Percentiles rank a stretch among this genome's conserved stretches.
Conservation (phyloP, 2,113 vertebrate genomes). For the Mormyrus lacerda region DNA sequence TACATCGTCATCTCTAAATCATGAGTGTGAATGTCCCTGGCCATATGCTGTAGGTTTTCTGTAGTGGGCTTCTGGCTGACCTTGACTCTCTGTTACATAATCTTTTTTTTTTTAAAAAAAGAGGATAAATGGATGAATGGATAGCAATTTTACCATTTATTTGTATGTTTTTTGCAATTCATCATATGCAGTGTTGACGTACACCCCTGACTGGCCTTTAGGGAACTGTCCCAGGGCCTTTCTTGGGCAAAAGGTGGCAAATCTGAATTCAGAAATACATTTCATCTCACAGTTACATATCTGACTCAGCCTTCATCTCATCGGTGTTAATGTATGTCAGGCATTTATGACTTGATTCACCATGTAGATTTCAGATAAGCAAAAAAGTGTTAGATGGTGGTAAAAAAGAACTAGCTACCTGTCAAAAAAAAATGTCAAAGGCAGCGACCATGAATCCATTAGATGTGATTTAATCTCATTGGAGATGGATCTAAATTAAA, state of each 20-base stretch:
- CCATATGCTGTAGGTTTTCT: background rate
- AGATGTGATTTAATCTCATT: slow-evolving; percentile 29
- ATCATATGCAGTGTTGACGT: background rate
- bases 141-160: background rate
- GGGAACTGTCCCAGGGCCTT: background rate
- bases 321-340: background rate
- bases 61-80: background rate
- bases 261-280: background rate
- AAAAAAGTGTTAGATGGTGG: background rate
- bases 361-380: slow-evolving; percentile 26
- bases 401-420: slow-evolving; percentile 13
- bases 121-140: background rate
- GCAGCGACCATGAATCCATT: slow-evolving; percentile 23
- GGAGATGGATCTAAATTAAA: slow-evolving; percentile 24
- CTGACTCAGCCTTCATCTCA: background rate
- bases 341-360: slow-evolving; percentile 5
- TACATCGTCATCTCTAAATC: background rate
- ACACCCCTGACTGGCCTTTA: background rate
- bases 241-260: background rate
- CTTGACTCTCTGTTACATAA: background rate
- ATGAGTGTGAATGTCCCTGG: background rate
- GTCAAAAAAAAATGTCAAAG: slow-evolving; percentile 30
- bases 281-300: background rate
- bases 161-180: background rate
- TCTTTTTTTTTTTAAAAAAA: background rate